Conservation (phyloP, 2,888 invertebrate genomes). For the Aelia acuminata region DNA sequence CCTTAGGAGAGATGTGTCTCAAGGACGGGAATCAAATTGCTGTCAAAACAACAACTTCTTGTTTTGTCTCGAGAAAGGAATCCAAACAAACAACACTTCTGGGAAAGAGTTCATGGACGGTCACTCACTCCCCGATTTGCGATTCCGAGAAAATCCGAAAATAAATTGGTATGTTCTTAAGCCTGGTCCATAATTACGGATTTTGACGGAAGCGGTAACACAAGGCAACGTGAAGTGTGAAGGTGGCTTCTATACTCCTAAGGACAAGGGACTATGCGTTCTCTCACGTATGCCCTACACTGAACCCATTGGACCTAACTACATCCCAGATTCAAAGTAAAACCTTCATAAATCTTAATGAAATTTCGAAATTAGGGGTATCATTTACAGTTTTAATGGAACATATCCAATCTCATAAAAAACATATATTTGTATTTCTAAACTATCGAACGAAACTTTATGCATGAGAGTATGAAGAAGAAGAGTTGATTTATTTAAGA, state of each 20-base stretch:
- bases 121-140: neutral
- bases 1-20: slow-evolving; percentile 2
- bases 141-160: slow-evolving; percentile 3
- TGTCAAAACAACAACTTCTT: slow-evolving; percentile 31
- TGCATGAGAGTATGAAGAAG: too few relatives aligned
- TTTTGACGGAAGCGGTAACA: neutral
- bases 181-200: neutral
- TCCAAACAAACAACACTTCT: slow-evolving; percentile 40
- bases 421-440: too few relatives aligned
- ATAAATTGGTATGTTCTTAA: neutral
- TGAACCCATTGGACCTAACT: neutral
- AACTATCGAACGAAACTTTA: too few relatives aligned
- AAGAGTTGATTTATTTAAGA: too few relatives aligned
- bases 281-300: neutral
- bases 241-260: neutral
- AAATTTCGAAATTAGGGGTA: too few relatives aligned
- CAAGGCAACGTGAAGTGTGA: neutral
- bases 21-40: neutral
- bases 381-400: too few relatives aligned
- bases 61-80: neutral
- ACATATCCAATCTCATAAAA: too few relatives aligned
- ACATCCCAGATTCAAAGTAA: too few relatives aligned
- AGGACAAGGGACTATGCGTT: neutral
- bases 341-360: too few relatives aligned
- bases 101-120: neutral